Conservation (phyloP, 2,113 vertebrate species). For the Sphyrna mokarran region DNA sequence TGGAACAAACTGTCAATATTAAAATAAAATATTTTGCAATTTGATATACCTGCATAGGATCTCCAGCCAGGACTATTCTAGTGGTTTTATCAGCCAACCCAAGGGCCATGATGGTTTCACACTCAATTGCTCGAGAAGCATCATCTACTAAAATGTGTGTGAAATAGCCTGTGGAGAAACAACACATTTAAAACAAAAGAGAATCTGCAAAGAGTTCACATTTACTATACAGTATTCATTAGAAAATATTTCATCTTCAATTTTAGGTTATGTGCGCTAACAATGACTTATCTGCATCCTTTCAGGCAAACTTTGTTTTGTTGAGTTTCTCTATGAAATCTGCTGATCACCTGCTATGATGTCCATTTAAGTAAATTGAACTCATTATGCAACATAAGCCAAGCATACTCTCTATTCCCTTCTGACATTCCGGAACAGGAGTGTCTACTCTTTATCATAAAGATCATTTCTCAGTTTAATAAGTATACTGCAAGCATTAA, state of each 20-base stretch:
- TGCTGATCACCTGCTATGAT: background rate
- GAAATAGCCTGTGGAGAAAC: conserved; percentile 37
- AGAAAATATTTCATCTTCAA: background rate
- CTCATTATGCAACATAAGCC: background rate
- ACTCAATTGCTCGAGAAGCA: conserved; percentile 30
- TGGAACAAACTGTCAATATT: background rate
- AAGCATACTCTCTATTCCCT: background rate
- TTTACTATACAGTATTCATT: background rate
- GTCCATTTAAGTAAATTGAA: background rate
- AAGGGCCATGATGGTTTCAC: conserved; percentile 38
- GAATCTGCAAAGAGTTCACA: background rate
- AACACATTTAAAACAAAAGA: background rate
- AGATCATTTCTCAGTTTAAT: background rate
- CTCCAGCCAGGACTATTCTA: conserved; percentile 40
- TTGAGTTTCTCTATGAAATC: background rate
- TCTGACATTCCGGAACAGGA: background rate
- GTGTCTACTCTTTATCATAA: background rate
- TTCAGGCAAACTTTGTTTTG: background rate
- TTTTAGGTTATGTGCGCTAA: background rate
- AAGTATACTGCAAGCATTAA: background rate
- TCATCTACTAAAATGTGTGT: conserved; percentile 39
- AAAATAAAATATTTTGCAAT: background rate
- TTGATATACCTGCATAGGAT: conserved; percentile 38
- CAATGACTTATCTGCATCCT: background rate
- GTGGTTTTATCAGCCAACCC: conserved; percentile 38